These are phyloP conservation scores for Athene noctua DNA, from an alignment of 2,113 vertebrate genomes.

Conservation along the genomic window DNA sequence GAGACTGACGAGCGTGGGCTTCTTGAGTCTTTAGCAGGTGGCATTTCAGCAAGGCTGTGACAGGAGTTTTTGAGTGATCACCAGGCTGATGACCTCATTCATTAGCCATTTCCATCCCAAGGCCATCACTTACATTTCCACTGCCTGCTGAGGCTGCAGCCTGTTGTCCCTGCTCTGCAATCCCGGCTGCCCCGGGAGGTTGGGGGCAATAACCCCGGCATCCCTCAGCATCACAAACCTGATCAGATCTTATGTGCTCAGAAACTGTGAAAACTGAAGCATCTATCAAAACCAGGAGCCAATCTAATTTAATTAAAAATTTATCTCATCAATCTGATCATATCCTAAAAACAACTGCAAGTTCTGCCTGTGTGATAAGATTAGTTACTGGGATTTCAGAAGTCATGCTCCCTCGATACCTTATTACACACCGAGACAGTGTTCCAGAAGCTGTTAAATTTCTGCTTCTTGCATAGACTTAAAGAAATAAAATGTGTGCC, in stretches of 20 bases:
- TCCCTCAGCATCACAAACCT: neutral
- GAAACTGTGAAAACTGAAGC: neutral
- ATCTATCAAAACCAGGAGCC: neutral
- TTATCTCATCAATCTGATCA: neutral
- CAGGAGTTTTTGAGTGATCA: neutral
- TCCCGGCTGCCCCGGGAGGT: neutral
- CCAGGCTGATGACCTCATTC: neutral
- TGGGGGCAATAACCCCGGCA: neutral
- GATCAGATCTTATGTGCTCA: neutral
- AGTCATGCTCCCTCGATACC: neutral
- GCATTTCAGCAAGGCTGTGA: neutral
- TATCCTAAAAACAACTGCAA: neutral
- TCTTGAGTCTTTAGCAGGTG: neutral
- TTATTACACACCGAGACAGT: neutral
- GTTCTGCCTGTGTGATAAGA: neutral
- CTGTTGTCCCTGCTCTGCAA: neutral
- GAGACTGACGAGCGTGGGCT: neutral
- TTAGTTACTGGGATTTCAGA: neutral
- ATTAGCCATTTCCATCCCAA: neutral
- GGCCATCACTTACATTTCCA: neutral
- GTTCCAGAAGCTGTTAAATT: neutral
- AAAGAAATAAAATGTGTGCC: neutral
- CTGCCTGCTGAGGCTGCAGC: neutral
- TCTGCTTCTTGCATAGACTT: neutral
- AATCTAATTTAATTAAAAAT: slow-evolving; percentile 22